phyloP scores from a whole-genome alignment of 2,113 vertebrate genomes.

The Micronycteris hirsuta region DNA sequence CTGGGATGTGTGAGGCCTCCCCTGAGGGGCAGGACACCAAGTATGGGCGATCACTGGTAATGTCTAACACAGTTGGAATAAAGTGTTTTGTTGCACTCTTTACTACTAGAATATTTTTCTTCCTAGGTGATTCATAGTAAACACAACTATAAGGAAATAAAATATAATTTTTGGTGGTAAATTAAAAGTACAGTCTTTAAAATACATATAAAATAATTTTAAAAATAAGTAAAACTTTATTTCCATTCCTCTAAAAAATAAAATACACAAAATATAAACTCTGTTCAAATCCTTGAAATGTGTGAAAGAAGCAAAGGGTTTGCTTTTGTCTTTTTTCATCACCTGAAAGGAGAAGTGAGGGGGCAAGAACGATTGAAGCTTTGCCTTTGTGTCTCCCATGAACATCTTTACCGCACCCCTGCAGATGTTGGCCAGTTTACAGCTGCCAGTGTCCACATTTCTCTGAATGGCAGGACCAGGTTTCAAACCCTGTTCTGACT shows the following conservation, averaged over 20 bases:
- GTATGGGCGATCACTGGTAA: neutral
- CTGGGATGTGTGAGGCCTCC: neutral
- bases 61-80: neutral
- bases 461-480: neutral
- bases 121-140: neutral
- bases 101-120: neutral
- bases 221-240: too few relatives aligned
- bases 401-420: neutral
- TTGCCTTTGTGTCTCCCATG: neutral
- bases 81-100: neutral
- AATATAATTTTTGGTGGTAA: neutral
- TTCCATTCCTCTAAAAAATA: too few relatives aligned
- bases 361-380: neutral
- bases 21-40: neutral
- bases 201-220: too few relatives aligned
- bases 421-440: too few relatives aligned
- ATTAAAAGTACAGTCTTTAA: constrained; percentile 21
- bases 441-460: neutral
- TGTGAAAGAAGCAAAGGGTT: neutral
- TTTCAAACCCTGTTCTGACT: neutral
- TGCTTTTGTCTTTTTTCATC: neutral
- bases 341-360: neutral
- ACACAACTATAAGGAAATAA: neutral
- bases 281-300: neutral
- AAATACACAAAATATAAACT: neutral